Base-by-base conservation (phyloP, 2,113 vertebrate genomes). In the Ammodytes dubius region DNA sequence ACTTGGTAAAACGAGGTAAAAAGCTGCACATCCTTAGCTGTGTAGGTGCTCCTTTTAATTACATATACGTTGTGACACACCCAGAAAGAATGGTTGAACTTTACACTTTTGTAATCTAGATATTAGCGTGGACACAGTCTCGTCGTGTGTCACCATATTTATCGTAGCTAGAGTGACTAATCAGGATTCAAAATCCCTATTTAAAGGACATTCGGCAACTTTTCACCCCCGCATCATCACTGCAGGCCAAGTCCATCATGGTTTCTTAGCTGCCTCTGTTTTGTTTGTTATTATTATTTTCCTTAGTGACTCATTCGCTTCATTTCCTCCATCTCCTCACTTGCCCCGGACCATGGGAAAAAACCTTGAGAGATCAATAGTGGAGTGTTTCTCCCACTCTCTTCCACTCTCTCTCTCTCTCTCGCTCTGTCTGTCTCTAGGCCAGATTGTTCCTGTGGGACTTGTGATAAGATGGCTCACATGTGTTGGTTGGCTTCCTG, bases 291-390 rank as follows among this genome's bases (percentile, higher is more conserved):
- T 86, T 91, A 88, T 86, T 67, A 74, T 89, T 81, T 87, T 88
- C 93, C 87, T 88, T 5, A 15, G 78, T 87, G 91, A 91, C 79
- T 91, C 84, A 73, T 89, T 75, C 84, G 59, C 69, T 80, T 86
- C 88, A 91, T 75, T 93, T 86, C 89, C 87, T 93, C 82, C 80
- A 50, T 80, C 82, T 87, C 78, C 82, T 77, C 82, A 49, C 69
- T 94, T 91, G 89, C 80, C 76, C 14, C 54, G 5, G 43, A 77
- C 84, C 88, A 83, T 91, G 91, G 92, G 92, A 92, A 95, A 27
- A 93, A 94, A 82, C 78, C 79, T 81, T 74, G 43, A 56, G 86
- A 90, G 85, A 93, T 91, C 89, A 91, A 91, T 85, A 85, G 89
- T 81, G 85, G 70, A 79, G 69, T 57, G 45, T 83, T 81, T 87